Conservation (phyloP, 2,113 vertebrate species). For the Isurus oxyrinchus region DNA sequence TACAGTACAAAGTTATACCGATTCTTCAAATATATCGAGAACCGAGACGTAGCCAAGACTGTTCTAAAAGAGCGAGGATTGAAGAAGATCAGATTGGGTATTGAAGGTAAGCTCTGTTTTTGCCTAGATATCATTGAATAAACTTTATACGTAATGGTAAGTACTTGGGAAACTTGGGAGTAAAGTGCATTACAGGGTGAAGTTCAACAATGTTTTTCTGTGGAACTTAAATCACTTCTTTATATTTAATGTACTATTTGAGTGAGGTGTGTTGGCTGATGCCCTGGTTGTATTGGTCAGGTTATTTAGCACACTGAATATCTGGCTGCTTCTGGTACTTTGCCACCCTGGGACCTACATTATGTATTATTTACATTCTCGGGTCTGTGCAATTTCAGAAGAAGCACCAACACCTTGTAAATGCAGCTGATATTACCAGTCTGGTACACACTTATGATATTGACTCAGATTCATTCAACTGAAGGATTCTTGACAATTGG, state of each 20-base stretch:
- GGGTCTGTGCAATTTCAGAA: no score
- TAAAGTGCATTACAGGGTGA: neutral
- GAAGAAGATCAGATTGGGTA: slow-evolving; percentile 95
- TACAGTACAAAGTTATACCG: slow-evolving; percentile 98
- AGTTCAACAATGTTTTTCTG: neutral
- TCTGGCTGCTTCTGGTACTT: no score
- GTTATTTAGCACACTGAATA: no score
- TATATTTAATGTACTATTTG: neutral
- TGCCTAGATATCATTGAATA: neutral
- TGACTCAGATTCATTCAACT: neutral
- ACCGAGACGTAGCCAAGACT: slow-evolving; percentile 94
- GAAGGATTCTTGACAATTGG: neutral
- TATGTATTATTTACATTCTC: no score
- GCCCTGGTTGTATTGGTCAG: neutral
- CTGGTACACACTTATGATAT: neutral
- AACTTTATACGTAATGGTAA: neutral
- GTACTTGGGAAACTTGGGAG: neutral
- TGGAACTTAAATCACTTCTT: neutral
- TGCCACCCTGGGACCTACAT: no score
- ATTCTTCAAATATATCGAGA: slow-evolving; percentile 99
- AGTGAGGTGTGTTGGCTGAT: neutral
- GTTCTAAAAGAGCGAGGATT: slow-evolving; percentile 94
- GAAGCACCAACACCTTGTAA: no score
- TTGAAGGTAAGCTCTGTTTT: slow-evolving; percentile 75
- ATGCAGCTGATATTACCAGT: no score